phyloP scores from a whole-genome alignment of 2,888 invertebrate genomes.

The Harpalus rufipes region DNA sequence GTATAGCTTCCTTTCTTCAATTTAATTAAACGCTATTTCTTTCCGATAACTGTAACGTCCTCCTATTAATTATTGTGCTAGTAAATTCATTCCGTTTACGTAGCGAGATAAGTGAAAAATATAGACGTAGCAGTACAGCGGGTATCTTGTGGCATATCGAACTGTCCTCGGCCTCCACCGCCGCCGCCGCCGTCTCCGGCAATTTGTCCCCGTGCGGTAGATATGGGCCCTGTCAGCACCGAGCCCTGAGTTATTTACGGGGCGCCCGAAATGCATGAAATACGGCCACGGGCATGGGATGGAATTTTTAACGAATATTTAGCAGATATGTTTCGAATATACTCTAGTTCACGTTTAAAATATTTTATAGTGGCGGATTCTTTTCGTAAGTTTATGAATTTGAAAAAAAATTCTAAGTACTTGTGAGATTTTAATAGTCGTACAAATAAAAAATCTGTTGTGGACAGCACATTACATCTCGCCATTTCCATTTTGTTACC shows the following conservation, averaged over 20 bases:
- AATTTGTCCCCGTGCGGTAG: slow-evolving; percentile 62
- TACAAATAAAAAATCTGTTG: too few relatives aligned
- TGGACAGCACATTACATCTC: too few relatives aligned
- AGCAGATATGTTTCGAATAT: neutral
- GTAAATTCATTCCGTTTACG: slow-evolving; percentile 52
- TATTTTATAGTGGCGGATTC: too few relatives aligned
- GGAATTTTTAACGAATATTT: neutral
- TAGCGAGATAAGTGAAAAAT: slow-evolving; percentile 31
- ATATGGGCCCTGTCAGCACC: slow-evolving; percentile 54
- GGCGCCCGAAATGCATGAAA: slow-evolving; percentile 38
- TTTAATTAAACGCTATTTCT: slow-evolving; percentile 30
- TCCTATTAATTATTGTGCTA: slow-evolving; percentile 55
- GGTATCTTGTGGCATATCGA: slow-evolving; percentile 56
- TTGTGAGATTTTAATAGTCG: too few relatives aligned
- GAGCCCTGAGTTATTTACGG: slow-evolving; percentile 58
- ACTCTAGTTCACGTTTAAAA: too few relatives aligned
- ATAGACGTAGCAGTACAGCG: slow-evolving; percentile 45
- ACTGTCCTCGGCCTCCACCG: slow-evolving; percentile 19
- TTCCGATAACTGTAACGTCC: slow-evolving; percentile 48
- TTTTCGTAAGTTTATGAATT: too few relatives aligned
- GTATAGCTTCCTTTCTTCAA: neutral
- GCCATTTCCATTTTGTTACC: too few relatives aligned
- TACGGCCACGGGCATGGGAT: neutral
- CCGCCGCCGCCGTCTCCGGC: slow-evolving; percentile 28
- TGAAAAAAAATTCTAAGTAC: too few relatives aligned